phyloP scores from a whole-genome alignment of 2,113 vertebrate species.

The Pseudolaguvia tuberculata region DNA sequence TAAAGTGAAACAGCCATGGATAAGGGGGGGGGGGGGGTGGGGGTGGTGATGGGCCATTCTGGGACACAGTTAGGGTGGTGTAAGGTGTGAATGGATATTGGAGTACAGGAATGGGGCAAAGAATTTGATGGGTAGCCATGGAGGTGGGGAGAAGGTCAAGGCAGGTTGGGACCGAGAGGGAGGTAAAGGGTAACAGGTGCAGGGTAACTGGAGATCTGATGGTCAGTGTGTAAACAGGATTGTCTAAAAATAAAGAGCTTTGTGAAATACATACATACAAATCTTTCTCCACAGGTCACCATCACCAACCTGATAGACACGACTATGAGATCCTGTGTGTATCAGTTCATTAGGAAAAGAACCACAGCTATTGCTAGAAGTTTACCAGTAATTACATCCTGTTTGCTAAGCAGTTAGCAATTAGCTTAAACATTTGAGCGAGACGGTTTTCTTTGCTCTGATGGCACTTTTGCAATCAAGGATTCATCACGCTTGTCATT shows the following conservation, averaged over 20 bases:
- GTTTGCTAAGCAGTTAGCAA: constrained; percentile 23
- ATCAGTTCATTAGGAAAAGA: constrained; percentile 16
- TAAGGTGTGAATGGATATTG: too few relatives aligned
- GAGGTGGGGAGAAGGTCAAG: too few relatives aligned
- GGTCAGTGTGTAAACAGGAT: too few relatives aligned
- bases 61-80: neutral
- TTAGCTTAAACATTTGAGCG: constrained; percentile 22
- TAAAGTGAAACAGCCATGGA: too few relatives aligned
- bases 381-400: constrained; percentile 26
- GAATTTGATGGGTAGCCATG: too few relatives aligned
- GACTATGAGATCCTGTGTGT: neutral
- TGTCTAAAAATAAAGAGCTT: too few relatives aligned
- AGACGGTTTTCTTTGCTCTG: constrained; percentile 27
- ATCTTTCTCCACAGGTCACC: neutral
- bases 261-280: too few relatives aligned
- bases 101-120: neutral
- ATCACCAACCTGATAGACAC: neutral
- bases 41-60: too few relatives aligned
- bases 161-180: too few relatives aligned
- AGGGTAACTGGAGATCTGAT: too few relatives aligned
- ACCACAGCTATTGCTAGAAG: neutral
- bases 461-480: constrained; percentile 27
- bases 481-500: constrained; percentile 25
- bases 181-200: too few relatives aligned
- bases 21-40: neutral